These are phyloP conservation scores for Ruditapes philippinarum DNA, from an alignment of 1,140 invertebrate species.

Conservation along the genomic window DNA sequence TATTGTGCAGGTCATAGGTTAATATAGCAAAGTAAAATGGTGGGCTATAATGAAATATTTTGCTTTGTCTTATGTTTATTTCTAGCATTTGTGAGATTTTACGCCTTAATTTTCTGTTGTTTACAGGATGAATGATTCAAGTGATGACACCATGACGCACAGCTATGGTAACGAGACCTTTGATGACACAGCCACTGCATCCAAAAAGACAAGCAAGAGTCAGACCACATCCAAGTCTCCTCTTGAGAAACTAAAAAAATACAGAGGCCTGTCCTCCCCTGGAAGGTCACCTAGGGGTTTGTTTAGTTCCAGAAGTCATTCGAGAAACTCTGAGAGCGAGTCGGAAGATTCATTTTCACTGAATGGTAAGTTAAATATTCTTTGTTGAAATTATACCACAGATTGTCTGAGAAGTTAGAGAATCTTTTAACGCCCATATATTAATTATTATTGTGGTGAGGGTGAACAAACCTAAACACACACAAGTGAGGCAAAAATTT, in stretches of 20 bases:
- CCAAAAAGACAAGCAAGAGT: constrained; percentile 72
- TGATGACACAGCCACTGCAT: constrained; percentile 69
- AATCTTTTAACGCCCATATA: no score
- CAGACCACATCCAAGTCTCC: constrained; percentile 74
- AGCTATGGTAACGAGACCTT: constrained; percentile 82
- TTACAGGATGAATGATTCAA: constrained; percentile 73
- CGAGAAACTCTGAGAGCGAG: constrained; percentile 87
- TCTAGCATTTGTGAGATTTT: no score
- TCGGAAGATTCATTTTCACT: constrained; percentile 88
- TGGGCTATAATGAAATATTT: no score
- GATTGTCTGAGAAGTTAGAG: no score
- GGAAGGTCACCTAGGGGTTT: constrained; percentile 54
- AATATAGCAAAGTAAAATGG: no score
- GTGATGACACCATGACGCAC: constrained; percentile 77
- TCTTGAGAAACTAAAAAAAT: constrained; percentile 69
- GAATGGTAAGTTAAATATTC: neutral
- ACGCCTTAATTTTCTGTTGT: neutral
- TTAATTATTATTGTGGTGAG: no score
- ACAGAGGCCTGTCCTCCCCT: constrained; percentile 56
- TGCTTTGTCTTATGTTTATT: no score
- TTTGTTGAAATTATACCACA: no score
- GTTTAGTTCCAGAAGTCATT: constrained; percentile 71
- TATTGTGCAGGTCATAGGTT: no score
- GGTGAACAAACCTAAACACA: no score
- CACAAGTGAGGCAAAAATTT: no score